Evolutionary conservation across 2,113 vertebrate species (phyloP).

Genomic region (Lophochroa leadbeateri): DNA sequence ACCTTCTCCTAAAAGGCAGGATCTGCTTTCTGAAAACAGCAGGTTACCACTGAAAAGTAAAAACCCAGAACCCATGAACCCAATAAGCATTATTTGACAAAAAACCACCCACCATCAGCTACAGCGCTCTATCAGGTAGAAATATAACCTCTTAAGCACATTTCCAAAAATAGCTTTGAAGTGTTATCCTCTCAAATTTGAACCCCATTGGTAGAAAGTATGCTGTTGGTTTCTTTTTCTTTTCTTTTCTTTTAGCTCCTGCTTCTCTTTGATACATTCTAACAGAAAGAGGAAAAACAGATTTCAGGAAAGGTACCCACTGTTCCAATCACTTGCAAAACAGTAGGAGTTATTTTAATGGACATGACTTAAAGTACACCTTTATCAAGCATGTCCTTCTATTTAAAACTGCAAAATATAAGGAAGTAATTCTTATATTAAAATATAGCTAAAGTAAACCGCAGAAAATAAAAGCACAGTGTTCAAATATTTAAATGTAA

Average conservation of each 20-base stretch:
- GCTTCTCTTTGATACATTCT: background rate
- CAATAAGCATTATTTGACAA: background rate
- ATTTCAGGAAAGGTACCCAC: background rate
- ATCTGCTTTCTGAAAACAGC: background rate
- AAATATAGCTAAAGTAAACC: background rate
- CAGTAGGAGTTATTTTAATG: constrained; percentile 52
- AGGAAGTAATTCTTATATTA: background rate
- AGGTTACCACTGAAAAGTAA: background rate
- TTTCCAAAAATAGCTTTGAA: constrained; percentile 30
- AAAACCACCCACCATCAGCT: background rate
- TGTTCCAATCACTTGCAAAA: constrained; percentile 39
- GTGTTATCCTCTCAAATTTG: background rate
- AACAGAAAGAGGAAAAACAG: constrained; percentile 1
- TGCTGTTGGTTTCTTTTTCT: too few relatives aligned
- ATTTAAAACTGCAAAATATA: background rate
- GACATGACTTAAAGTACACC: background rate
- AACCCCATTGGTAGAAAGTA: background rate
- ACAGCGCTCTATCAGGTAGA: background rate
- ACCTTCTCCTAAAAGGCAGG: background rate
- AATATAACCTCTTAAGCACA: background rate
- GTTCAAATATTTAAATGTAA: background rate
- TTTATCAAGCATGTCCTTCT: background rate
- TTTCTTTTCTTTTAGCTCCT: background rate
- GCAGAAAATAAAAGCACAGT: background rate
- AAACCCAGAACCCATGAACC: background rate